Evolutionary conservation across 1,140 invertebrate species (phyloP).

Genomic region (Macrobrachium rosenbergii): DNA sequence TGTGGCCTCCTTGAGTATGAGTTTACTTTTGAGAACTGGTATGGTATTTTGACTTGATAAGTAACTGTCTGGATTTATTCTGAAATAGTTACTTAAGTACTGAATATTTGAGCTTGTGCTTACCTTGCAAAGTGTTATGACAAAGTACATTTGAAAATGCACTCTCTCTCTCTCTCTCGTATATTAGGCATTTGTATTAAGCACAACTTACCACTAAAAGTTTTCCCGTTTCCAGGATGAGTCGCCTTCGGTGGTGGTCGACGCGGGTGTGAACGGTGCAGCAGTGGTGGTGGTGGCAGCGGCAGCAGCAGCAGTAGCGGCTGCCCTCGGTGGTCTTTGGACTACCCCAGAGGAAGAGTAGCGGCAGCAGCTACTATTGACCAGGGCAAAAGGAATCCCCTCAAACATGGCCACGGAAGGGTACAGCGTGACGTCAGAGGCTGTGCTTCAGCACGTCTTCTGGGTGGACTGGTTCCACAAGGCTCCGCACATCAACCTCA

Average conservation of each 20-base stretch:
- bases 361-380: neutral
- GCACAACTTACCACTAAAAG: neutral
- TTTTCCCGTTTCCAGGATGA: neutral
- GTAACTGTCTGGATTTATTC: too few relatives aligned
- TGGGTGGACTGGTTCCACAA: conserved; percentile 66
- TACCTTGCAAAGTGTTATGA: neutral
- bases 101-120: neutral
- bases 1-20: too few relatives aligned
- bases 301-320: neutral
- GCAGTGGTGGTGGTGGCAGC: neutral
- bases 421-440: conserved; percentile 48
- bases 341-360: conserved; percentile 1
- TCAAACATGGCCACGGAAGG: conserved; percentile 33
- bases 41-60: too few relatives aligned
- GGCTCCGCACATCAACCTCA: conserved; percentile 76
- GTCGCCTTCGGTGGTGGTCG: neutral
- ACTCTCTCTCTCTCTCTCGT: conserved; percentile 14
- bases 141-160: too few relatives aligned
- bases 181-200: neutral
- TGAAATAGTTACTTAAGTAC: too few relatives aligned
- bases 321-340: neutral
- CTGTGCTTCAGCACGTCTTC: conserved; percentile 52
- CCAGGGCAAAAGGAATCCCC: neutral
- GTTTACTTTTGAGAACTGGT: too few relatives aligned
- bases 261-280: neutral